A percentile compares a stretch with the other conserved stretches of the same genome.
Evolutionary conservation across 2,888 invertebrate species (phyloP).

Genomic region (Nephrotoma guestfalica): DNA sequence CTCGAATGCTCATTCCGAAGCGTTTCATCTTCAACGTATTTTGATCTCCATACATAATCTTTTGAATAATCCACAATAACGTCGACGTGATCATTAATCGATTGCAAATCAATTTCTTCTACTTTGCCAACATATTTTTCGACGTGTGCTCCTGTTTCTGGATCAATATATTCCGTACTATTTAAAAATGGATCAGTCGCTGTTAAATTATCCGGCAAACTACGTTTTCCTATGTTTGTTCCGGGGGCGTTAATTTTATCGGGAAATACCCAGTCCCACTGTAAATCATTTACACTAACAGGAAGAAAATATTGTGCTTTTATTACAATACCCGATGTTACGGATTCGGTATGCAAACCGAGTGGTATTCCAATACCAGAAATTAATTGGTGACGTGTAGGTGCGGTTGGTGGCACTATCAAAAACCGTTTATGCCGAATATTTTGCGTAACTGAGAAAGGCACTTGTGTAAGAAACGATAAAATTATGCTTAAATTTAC

Average conservation of each 20-base stretch:
- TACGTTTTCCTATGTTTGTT: neutral
- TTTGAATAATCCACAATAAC: neutral
- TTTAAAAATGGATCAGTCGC: neutral
- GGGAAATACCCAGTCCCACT: conserved; percentile 18
- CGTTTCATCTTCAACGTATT: neutral
- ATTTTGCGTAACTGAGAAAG: neutral
- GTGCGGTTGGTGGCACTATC: conserved; percentile 26
- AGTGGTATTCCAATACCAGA: conserved; percentile 26
- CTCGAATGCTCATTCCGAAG: conserved; percentile 31
- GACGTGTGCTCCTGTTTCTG: neutral
- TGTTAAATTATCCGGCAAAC: neutral
- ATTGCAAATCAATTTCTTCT: neutral
- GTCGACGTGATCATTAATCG: neutral
- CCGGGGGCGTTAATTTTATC: neutral
- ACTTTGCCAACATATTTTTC: neutral
- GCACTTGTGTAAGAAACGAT: neutral
- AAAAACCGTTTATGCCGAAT: conserved; percentile 15
- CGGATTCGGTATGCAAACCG: conserved; percentile 23
- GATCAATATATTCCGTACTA: neutral
- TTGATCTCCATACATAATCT: neutral
- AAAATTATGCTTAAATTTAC: neutral
- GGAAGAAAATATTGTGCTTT: conserved; percentile 26
- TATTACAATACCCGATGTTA: conserved; percentile 27
- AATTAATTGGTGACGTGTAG: conserved; percentile 25
- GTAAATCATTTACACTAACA: conserved; percentile 7